phyloP scores from a whole-genome alignment of 2,888 invertebrate species.

The Cyrtodaria siliqua region DNA sequence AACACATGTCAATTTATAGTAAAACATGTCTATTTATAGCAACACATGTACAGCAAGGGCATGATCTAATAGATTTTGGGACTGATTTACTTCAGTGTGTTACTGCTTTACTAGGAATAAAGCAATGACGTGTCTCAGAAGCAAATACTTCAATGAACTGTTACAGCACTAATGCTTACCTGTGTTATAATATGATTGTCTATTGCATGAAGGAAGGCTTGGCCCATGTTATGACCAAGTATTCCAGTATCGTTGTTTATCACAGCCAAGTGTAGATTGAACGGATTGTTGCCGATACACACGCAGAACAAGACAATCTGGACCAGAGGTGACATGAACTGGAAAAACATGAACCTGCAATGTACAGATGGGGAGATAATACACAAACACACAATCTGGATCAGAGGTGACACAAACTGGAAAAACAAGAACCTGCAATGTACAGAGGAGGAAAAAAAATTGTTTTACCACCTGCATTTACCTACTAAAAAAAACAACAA shows the following conservation, averaged over 20 bases:
- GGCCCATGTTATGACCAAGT: constrained; percentile 46
- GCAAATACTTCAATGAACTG: no score
- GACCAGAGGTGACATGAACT: constrained; percentile 97
- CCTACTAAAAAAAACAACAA: no score
- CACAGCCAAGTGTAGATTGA: constrained; percentile 92
- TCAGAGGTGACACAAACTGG: constrained; percentile 96
- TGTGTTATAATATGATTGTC: constrained; percentile 89
- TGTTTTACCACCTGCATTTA: no score
- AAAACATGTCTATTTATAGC: no score
- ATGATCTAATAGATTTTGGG: no score
- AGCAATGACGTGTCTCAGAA: no score
- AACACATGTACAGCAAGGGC: no score
- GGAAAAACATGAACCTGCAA: constrained; percentile 93
- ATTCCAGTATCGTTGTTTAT: constrained; percentile 91
- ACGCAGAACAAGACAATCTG: constrained; percentile 97
- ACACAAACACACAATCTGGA: constrained; percentile 97
- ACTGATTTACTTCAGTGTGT: no score
- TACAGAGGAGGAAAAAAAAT: no score
- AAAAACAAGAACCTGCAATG: constrained; percentile 92
- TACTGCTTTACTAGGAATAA: no score
- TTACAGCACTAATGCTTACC: no score
- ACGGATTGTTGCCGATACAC: constrained; percentile 88
- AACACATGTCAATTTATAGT: no score
- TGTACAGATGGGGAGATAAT: constrained; percentile 84
- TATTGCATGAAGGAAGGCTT: constrained; percentile 89